Evolutionary conservation across 2,888 invertebrate genomes (phyloP).

Genomic region (Ornithoptera alexandrae): DNA sequence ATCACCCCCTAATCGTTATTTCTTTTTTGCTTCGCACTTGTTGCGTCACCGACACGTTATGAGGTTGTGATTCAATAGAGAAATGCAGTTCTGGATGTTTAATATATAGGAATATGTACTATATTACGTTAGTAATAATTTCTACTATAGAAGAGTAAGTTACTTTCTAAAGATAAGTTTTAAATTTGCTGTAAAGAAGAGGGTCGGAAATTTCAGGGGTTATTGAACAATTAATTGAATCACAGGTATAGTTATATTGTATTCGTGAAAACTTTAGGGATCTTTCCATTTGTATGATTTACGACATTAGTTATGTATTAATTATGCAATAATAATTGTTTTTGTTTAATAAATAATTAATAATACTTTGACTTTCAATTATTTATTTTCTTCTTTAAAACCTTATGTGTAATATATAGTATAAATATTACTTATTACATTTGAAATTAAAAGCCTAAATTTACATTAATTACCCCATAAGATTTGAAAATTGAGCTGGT

Average conservation of each 20-base stretch:
- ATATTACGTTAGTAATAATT: conserved; percentile 31
- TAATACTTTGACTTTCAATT: not conserved
- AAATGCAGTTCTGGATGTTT: not conserved
- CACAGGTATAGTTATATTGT: conserved; percentile 69
- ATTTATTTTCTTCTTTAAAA: not conserved
- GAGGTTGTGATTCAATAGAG: conserved; percentile 40
- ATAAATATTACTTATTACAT: not conserved
- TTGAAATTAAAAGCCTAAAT: not conserved
- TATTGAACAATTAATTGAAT: conserved; percentile 70
- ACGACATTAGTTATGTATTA: conserved; percentile 34
- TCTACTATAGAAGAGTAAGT: conserved; percentile 8
- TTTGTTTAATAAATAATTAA: not conserved
- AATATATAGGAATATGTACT: conserved; percentile 23
- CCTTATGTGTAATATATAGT: not conserved
- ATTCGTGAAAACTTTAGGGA: conserved; percentile 48
- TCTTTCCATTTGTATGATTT: conserved; percentile 54
- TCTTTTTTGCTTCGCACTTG: conserved; percentile 72
- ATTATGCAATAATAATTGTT: not conserved
- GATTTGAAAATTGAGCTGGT: not conserved
- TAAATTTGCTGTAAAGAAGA: conserved; percentile 35
- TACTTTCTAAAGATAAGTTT: conserved; percentile 6
- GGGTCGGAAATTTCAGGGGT: conserved; percentile 70
- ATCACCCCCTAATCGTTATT: conserved; percentile 71
- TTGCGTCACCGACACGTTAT: conserved; percentile 63
- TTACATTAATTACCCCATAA: not conserved